Percentiles rank a stretch among this genome's conserved stretches.
phyloP scores from a whole-genome alignment of 2,113 vertebrate genomes.

The Blennius ocellaris region DNA sequence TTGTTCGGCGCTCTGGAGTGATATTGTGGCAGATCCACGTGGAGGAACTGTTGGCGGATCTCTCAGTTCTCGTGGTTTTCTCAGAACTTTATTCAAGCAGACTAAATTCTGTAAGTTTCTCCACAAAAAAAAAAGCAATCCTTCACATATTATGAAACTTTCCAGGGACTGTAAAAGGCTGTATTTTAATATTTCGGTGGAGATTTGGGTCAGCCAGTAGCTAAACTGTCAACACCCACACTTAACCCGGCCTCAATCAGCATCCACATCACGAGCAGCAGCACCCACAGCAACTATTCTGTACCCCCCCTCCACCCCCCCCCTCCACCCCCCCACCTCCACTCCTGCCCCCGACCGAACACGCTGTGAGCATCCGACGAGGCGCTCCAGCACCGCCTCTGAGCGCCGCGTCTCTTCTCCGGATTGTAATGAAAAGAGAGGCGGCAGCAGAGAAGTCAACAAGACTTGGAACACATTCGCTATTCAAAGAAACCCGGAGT shows the following conservation, averaged over 20 bases:
- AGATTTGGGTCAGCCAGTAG: slow-evolving; percentile 20
- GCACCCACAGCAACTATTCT: slow-evolving; percentile 56
- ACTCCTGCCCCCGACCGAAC: slow-evolving; percentile 35
- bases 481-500: slow-evolving; percentile 43
- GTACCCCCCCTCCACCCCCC: slow-evolving; percentile 12
- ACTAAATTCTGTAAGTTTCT: too few relatives aligned
- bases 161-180: slow-evolving; percentile 5
- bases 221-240: slow-evolving; percentile 44
- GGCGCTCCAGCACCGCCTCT: slow-evolving; percentile 22
- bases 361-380: slow-evolving; percentile 33
- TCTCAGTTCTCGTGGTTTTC: too few relatives aligned
- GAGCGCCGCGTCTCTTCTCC: slow-evolving; percentile 36
- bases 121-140: not conserved
- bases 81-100: too few relatives aligned
- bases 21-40: too few relatives aligned
- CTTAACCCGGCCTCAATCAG: slow-evolving; percentile 28
- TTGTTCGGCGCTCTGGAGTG: too few relatives aligned
- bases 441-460: slow-evolving; percentile 32
- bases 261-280: slow-evolving; percentile 52
- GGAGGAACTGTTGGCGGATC: too few relatives aligned
- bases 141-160: not conserved
- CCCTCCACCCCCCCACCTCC: slow-evolving; percentile 42
- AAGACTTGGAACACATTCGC: slow-evolving; percentile 12
- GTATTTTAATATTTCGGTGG: slow-evolving; percentile 5
- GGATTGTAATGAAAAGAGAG: slow-evolving; percentile 32